Evolutionary conservation across 2,888 invertebrate genomes (phyloP).

Genomic region (Choreutis nemorana): DNA sequence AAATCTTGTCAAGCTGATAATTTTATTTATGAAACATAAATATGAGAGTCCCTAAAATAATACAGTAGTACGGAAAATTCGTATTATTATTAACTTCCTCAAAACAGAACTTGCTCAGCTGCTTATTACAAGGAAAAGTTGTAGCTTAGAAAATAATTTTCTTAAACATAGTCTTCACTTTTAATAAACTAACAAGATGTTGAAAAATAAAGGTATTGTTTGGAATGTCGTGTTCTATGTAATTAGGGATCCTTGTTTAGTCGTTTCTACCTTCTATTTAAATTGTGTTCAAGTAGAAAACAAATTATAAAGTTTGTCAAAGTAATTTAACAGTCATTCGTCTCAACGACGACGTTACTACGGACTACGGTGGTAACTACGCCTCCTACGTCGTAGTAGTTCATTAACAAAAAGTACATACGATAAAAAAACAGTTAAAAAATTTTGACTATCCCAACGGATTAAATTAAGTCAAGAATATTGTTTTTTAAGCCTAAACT

Average conservation of each 20-base stretch:
- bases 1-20: neutral
- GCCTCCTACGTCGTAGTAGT: neutral
- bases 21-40: too few species aligned
- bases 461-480: constrained; percentile 16
- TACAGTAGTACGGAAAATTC: neutral
- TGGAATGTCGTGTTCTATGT: constrained; percentile 8
- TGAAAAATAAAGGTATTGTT: constrained; percentile 9
- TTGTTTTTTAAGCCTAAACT: constrained; percentile 28
- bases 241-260: too few species aligned
- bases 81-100: neutral
- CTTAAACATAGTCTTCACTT: constrained; percentile 10
- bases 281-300: too few species aligned
- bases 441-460: constrained; percentile 11
- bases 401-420: constrained; percentile 4
- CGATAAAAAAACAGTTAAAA: constrained; percentile 4
- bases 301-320: constrained; percentile 3
- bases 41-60: neutral
- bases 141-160: constrained; percentile 11
- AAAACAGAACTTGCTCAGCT: neutral
- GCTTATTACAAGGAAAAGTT: constrained; percentile 3
- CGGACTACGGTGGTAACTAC: neutral
- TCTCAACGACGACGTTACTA: constrained; percentile 1
- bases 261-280: too few species aligned
- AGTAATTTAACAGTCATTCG: constrained; percentile 4
- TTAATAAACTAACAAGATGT: constrained; percentile 5